Conservation (phyloP, 2,113 vertebrate species). For the Heterotis niloticus region DNA sequence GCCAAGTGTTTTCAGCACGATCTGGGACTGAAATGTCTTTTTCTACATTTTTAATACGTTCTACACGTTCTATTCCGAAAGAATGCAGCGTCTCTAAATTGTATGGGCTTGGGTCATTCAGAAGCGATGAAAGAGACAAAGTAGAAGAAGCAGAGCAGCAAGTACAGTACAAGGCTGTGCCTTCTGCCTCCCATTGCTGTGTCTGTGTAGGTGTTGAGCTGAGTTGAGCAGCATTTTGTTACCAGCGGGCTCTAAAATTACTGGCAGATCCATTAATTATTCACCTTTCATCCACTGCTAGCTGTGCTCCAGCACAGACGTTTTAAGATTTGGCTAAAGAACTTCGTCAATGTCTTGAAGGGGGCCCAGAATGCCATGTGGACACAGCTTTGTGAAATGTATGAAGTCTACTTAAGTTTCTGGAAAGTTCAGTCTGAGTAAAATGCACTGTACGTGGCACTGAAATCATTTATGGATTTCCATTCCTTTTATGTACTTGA, state of each 20-base stretch:
- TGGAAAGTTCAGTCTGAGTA: conserved; percentile 61
- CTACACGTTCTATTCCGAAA: neutral
- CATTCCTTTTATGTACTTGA: conserved; percentile 71
- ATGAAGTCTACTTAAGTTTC: conserved; percentile 41
- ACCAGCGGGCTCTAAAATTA: neutral
- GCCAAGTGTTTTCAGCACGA: too few relatives aligned
- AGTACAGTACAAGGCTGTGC: neutral
- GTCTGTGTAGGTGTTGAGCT: neutral
- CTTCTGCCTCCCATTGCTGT: neutral
- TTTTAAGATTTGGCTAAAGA: neutral
- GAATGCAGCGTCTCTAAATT: neutral
- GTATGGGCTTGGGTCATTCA: neutral
- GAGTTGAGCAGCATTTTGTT: neutral
- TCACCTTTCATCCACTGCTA: neutral
- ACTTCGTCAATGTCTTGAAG: conserved; percentile 13
- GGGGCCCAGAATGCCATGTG: neutral
- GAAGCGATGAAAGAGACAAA: neutral
- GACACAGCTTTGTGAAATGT: neutral
- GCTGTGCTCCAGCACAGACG: neutral
- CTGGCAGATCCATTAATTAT: neutral
- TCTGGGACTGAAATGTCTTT: neutral
- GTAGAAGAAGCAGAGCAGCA: neutral
- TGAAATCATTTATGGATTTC: conserved; percentile 71
- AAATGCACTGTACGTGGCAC: conserved; percentile 64
- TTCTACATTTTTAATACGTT: neutral